A percentile compares a stretch with the other conserved stretches of the same genome.
Evolutionary conservation across 2,797 vertebrate genomes (phyloP).

Genomic region (Miichthys miiuy): DNA sequence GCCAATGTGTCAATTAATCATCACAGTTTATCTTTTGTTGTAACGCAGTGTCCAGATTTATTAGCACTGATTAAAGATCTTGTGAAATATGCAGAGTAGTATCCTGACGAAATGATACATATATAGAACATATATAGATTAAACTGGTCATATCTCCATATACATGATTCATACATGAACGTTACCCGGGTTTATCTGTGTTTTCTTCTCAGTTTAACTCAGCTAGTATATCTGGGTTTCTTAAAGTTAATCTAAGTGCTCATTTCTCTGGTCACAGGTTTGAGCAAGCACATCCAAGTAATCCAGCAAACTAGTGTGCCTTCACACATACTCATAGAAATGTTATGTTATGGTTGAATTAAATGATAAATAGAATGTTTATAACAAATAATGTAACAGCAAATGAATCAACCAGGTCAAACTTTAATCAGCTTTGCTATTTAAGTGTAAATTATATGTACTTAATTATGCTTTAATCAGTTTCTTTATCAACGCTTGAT

Average conservation of each 20-base stretch:
- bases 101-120: not conserved
- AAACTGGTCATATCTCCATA: not conserved
- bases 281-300: not conserved
- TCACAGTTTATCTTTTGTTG: slow-evolving; percentile 1
- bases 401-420: not conserved
- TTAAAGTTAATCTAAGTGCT: not conserved
- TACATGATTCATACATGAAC: not conserved
- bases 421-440: not conserved
- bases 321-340: not conserved
- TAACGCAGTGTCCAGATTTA: not conserved
- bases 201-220: not conserved
- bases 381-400: not conserved
- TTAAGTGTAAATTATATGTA: slow-evolving; percentile 24
- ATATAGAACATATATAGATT: not conserved
- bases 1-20: not conserved
- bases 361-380: not conserved
- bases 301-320: not conserved
- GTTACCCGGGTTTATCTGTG: not conserved
- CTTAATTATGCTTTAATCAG: slow-evolving; percentile 18
- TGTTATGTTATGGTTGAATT: not conserved
- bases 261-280: not conserved
- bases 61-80: not conserved
- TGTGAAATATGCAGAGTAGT: not conserved
- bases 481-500: slow-evolving; percentile 29
- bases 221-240: not conserved